Conservation (phyloP, 2,797 vertebrate genomes). For the Tapirus indicus region DNA sequence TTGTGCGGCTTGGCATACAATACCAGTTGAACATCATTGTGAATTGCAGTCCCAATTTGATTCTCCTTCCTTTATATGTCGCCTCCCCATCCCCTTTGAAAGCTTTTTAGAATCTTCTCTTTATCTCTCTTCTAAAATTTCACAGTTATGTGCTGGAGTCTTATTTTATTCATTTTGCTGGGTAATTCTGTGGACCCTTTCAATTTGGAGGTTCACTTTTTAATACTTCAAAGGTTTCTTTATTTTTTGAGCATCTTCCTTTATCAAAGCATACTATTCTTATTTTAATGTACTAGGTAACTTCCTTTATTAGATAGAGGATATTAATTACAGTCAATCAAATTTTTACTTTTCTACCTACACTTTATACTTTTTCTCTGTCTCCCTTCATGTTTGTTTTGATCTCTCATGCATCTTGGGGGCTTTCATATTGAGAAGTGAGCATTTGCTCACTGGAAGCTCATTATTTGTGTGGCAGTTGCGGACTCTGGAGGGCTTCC, state of each 20-base stretch:
- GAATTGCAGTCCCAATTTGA: not conserved
- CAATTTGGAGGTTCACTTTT: not conserved
- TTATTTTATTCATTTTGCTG: not conserved
- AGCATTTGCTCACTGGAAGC: not conserved
- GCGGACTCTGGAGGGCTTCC: not conserved
- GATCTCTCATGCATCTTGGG: not conserved
- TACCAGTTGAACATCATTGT: not conserved
- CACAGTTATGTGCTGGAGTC: not conserved
- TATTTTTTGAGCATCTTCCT: not conserved
- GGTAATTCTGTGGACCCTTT: not conserved
- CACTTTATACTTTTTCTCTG: not conserved
- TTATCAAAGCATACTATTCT: not conserved
- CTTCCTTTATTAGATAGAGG: not conserved
- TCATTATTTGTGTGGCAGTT: not conserved
- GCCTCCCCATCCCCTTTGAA: not conserved
- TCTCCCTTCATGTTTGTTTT: not conserved
- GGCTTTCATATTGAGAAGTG: not conserved
- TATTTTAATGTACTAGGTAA: not conserved
- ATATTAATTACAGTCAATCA: constrained; percentile 4
- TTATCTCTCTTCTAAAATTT: not conserved
- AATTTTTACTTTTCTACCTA: not conserved
- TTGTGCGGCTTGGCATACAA: not conserved
- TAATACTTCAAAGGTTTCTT: not conserved
- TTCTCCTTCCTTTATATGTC: not conserved
- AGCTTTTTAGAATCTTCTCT: not conserved